Evolutionary conservation across 2,888 invertebrate species (phyloP), one percentile per base, ranked within the genome.

Genomic region (Acleris sparsana): DNA sequence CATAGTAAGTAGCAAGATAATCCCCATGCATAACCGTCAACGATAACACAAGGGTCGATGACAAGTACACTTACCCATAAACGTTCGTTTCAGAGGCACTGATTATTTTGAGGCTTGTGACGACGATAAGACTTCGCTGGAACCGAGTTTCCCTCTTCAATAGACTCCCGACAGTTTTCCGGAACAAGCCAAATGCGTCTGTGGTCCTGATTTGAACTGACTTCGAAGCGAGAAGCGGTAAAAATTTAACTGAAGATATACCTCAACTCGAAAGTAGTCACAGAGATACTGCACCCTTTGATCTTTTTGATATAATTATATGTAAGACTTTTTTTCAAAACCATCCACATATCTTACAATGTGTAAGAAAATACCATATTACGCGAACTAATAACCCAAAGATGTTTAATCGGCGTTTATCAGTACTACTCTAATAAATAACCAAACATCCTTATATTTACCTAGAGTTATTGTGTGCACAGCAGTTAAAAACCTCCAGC

Each of bases 11-110:
- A 62, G 48, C 66, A 57, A 52, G 25, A 58, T 56, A 63, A 49
- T 51, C 64, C 68, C 63, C 68, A 68, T 64, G 64, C 64, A 68
- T 64, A 67, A 63, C 63, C 68, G 51, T 67, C 63, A 62, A 63
- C 67, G 53, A 59, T 60, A 68, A 39, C 48, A 56, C 39, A 63
- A 75, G 73, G 71, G 75, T 77, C 83, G 77, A 82, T 78, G 75
- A 69, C 73, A 71, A 72, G 70, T 73, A 73, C 80, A 86, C 86
- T 86, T 85, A 86, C 86, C 86, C 79, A 75, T 72, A 61, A 72
- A 71, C 70, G 73, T 72, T 73, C 22, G 39, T 43, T 33, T 39
- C 48, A 62, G 43, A 52, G 46, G 52, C 25, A 64, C 60, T 52
- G 46, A 46, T 57, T 52, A 57, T 52, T 62, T 57, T 62, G 61